Evolutionary conservation across 2,888 invertebrate genomes (phyloP).

Genomic region (Mythimna impura): DNA sequence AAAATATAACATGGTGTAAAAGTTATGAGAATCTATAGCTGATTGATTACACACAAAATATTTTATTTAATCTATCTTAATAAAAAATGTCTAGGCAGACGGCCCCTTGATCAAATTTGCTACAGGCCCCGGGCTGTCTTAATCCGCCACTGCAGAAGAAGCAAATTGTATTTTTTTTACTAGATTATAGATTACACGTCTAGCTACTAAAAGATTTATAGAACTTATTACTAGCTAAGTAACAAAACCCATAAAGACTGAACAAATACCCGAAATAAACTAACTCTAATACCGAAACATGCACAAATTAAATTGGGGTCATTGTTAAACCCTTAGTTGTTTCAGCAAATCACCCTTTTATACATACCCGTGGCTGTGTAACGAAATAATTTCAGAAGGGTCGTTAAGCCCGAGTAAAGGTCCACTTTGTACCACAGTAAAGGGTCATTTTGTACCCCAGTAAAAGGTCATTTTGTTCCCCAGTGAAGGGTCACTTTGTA

Average conservation of each 20-base stretch:
- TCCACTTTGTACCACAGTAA: conserved; percentile 44
- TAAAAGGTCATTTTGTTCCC: conserved; percentile 31
- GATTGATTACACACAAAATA: too few species aligned
- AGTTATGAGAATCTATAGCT: too few species aligned
- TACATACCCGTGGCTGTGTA: conserved; percentile 36
- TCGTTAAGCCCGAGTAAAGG: conserved; percentile 47
- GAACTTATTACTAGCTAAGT: conserved; percentile 6
- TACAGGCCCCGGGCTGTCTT: too few species aligned
- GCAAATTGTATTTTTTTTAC: background rate
- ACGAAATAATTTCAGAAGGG: conserved; percentile 54
- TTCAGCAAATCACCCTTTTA: conserved; percentile 50
- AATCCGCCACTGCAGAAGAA: too few species aligned
- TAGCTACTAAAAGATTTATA: background rate
- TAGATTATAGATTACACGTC: background rate
- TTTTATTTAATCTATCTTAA: too few species aligned
- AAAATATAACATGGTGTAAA: too few species aligned
- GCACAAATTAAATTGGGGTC: conserved; percentile 44
- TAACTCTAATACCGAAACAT: conserved; percentile 25
- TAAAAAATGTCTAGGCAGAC: too few species aligned
- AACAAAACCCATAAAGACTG: conserved; percentile 8
- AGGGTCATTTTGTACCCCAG: conserved; percentile 33
- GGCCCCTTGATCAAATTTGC: too few species aligned
- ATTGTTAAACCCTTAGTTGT: conserved; percentile 45
- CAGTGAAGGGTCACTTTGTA: conserved; percentile 19
- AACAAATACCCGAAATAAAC: conserved; percentile 30